Conservation (phyloP, 2,797 vertebrate species). For the Lepidocolaptes lacrymiger region DNA sequence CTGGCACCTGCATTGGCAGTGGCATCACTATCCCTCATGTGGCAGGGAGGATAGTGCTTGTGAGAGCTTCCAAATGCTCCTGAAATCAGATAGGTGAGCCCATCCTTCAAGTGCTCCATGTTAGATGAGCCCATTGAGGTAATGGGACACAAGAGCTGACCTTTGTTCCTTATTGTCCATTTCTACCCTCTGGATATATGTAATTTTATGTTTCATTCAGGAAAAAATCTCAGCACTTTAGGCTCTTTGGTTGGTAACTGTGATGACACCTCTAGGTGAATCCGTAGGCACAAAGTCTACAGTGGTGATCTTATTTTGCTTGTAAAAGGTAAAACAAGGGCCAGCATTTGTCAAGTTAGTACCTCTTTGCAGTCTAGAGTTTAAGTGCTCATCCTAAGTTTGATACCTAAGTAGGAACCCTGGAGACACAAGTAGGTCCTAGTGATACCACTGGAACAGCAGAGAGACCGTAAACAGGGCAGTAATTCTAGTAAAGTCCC, state of each 20-base stretch:
- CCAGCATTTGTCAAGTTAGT: background rate
- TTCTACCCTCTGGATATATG: background rate
- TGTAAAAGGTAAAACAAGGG: background rate
- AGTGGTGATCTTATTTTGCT: background rate
- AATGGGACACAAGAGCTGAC: background rate
- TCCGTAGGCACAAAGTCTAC: background rate
- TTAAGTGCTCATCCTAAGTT: background rate
- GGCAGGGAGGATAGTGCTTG: background rate
- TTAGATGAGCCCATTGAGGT: background rate
- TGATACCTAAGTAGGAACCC: background rate
- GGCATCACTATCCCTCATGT: background rate
- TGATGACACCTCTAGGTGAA: background rate
- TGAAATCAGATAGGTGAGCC: background rate
- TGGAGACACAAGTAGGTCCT: background rate
- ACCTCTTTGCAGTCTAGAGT: background rate
- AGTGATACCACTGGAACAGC: background rate
- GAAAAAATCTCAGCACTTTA: background rate
- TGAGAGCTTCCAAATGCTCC: background rate
- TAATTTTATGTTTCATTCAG: background rate
- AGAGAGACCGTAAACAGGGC: background rate
- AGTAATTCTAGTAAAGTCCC: background rate
- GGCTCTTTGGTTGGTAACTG: background rate
- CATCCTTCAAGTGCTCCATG: background rate
- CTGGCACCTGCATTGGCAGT: background rate
- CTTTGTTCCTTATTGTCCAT: background rate